phyloP scores from a whole-genome alignment of 1,140 invertebrate genomes.

The Temnothorax longispinosus region DNA sequence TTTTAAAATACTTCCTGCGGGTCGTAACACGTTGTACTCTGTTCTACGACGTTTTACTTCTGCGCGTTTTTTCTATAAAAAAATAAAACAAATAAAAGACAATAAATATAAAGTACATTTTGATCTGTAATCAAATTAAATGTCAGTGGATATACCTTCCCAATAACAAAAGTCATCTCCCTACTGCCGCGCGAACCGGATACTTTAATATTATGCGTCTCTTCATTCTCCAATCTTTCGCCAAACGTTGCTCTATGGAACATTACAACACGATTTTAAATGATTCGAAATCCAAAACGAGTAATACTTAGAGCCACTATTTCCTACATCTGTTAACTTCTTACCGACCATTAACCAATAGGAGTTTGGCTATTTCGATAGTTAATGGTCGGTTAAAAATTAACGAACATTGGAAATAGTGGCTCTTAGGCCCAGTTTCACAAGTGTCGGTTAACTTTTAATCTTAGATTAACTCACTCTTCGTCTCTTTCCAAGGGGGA shows the following conservation, averaged over 20 bases:
- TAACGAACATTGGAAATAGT: too few relatives aligned
- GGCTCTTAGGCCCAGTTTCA: too few relatives aligned
- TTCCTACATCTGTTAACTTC: too few relatives aligned
- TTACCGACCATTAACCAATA: too few relatives aligned
- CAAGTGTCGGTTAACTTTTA: too few relatives aligned
- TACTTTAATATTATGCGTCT: constrained; percentile 86
- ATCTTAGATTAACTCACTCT: too few relatives aligned
- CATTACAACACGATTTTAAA: constrained; percentile 64
- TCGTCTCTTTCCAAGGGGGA: too few relatives aligned
- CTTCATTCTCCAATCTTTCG: constrained; percentile 88
- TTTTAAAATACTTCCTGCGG: constrained; percentile 86
- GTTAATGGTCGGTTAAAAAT: too few relatives aligned
- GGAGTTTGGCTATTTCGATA: too few relatives aligned
- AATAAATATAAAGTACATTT: neutral
- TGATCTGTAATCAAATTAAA: neutral
- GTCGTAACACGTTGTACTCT: constrained; percentile 91
- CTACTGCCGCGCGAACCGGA: constrained; percentile 89
- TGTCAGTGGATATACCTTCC: constrained; percentile 84
- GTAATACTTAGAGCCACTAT: neutral
- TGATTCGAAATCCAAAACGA: neutral
- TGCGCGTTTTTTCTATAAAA: constrained; percentile 62
- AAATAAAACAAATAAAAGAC: neutral
- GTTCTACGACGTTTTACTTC: constrained; percentile 88
- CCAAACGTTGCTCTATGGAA: constrained; percentile 89
- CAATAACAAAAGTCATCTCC: constrained; percentile 92